A percentile compares a stretch with the other conserved stretches of the same genome.
Evolutionary conservation across 1,140 invertebrate genomes (phyloP).

Genomic region (Propsilocerus akamusi): DNA sequence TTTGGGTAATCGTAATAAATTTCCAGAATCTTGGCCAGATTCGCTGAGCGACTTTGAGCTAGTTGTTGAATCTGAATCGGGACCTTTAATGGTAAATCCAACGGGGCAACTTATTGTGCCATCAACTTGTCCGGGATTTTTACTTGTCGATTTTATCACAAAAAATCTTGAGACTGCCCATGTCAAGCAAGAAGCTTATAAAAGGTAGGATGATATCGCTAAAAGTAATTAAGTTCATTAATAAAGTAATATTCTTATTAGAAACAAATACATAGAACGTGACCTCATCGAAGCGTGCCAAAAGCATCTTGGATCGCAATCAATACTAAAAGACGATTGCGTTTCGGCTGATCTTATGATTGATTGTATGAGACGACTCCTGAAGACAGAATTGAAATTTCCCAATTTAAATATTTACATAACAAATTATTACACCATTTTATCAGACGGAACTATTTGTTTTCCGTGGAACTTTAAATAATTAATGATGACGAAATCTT

Average conservation of each 20-base stretch:
- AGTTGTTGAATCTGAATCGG: slow-evolving; percentile 47
- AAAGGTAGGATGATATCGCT: slow-evolving; percentile 33
- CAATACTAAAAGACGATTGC: slow-evolving; percentile 72
- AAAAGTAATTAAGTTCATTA: background rate
- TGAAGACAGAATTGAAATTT: slow-evolving; percentile 28
- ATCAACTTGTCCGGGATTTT: slow-evolving; percentile 66
- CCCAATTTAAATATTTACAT: slow-evolving; percentile 49
- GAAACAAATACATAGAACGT: slow-evolving; percentile 58
- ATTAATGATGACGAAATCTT: too few species aligned
- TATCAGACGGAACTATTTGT: slow-evolving; percentile 76
- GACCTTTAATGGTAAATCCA: slow-evolving; percentile 80
- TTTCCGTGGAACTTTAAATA: slow-evolving; percentile 81
- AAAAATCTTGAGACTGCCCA: slow-evolving; percentile 55
- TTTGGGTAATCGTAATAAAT: slow-evolving; percentile 39
- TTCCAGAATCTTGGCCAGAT: slow-evolving; percentile 51
- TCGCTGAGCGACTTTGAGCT: slow-evolving; percentile 55
- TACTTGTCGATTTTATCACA: slow-evolving; percentile 68
- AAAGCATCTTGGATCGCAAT: slow-evolving; percentile 40
- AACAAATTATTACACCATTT: slow-evolving; percentile 79
- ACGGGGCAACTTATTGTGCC: slow-evolving; percentile 85
- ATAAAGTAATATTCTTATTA: slow-evolving; percentile 24
- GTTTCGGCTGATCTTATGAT: slow-evolving; percentile 81
- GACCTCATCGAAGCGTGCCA: slow-evolving; percentile 45
- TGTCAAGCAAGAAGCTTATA: slow-evolving; percentile 47
- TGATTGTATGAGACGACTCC: slow-evolving; percentile 51